Percentiles rank a stretch among this genome's conserved stretches.
These are phyloP conservation scores for Bradypus variegatus DNA, from an alignment of 2,797 vertebrate genomes.

Conservation along the genomic window DNA sequence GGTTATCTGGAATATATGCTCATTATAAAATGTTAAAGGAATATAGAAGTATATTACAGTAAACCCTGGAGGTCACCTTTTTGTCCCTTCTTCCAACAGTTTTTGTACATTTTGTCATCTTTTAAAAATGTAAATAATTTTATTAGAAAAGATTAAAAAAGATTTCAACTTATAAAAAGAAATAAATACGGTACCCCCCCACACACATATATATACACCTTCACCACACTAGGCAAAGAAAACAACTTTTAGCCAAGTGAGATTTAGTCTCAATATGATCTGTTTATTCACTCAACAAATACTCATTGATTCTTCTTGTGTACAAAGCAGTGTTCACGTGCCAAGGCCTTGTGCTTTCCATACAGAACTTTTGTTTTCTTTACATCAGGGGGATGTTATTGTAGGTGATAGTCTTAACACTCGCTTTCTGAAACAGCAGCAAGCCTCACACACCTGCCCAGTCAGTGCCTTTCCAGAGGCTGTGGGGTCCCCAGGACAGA, in stretches of 20 bases:
- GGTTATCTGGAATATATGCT: not conserved
- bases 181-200: not conserved
- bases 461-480: not conserved
- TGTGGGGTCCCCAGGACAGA: rapidly evolving
- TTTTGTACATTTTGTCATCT: not conserved
- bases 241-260: rapidly evolving
- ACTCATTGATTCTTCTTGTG: rapidly evolving
- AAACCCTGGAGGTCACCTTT: not conserved
- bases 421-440: not conserved
- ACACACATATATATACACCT: too few species aligned
- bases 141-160: not conserved
- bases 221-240: too few species aligned
- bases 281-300: too few species aligned
- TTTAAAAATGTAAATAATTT: not conserved
- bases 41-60: rapidly evolving
- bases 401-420: not conserved
- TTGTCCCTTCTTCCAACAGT: not conserved
- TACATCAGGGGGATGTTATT: rapidly evolving
- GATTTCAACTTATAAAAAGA: not conserved
- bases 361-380: not conserved
- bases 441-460: not conserved
- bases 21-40: not conserved
- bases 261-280: rapidly evolving
- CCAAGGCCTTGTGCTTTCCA: rapidly evolving
- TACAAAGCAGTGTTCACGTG: not conserved